phyloP scores from a whole-genome alignment of 2,113 vertebrate genomes.

The Neogale vison region DNA sequence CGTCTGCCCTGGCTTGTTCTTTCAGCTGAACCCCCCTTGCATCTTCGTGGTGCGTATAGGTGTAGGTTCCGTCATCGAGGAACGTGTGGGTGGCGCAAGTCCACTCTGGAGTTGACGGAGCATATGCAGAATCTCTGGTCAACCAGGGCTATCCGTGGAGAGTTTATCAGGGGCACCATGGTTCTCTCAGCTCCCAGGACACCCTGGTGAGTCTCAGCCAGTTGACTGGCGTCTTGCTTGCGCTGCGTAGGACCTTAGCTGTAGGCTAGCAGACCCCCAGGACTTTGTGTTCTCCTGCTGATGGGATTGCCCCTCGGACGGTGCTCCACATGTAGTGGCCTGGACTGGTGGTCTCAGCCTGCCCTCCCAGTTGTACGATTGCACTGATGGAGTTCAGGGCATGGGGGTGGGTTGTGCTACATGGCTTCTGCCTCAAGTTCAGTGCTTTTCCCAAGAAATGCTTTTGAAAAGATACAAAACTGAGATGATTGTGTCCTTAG shows the following conservation, averaged over 20 bases:
- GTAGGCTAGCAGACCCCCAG: not conserved
- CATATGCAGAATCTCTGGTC: not conserved
- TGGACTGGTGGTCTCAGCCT: not conserved
- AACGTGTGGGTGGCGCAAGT: not conserved
- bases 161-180: not conserved
- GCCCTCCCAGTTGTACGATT: rapidly evolving
- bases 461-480: not conserved
- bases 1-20: not conserved
- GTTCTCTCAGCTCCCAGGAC: not conserved
- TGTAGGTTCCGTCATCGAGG: not conserved
- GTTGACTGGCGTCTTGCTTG: not conserved
- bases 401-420: rapidly evolving
- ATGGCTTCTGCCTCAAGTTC: not conserved
- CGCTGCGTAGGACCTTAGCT: not conserved
- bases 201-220: not conserved
- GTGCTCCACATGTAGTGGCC: not conserved
- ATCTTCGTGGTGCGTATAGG: not conserved
- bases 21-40: rapidly evolving
- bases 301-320: not conserved
- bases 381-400: not conserved
- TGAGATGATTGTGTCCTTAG: not conserved
- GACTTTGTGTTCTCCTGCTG: not conserved
- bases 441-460: not conserved
- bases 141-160: not conserved
- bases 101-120: rapidly evolving